Conservation (phyloP, 2,113 vertebrate species). For the Phrynocephalus versicolor region DNA sequence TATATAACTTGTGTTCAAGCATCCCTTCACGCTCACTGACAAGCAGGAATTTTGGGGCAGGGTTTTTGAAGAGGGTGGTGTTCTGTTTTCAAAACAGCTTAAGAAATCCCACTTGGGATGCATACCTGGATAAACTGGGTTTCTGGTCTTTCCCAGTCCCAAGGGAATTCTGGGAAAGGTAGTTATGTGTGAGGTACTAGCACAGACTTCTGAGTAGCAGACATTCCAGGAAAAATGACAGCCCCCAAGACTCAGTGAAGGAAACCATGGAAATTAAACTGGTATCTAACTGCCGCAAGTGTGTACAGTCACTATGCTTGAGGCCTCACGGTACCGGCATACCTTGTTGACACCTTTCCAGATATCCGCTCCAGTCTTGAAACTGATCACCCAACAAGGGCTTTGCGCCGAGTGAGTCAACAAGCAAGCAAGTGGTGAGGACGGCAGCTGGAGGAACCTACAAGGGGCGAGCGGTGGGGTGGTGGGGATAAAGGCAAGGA, state of each 20-base stretch:
- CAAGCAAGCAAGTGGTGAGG: neutral
- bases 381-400: neutral
- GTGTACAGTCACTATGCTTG: neutral
- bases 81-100: too few relatives aligned
- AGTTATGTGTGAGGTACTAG: neutral
- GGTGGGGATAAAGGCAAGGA: constrained; percentile 22
- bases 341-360: neutral
- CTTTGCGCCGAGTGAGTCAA: neutral
- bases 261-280: neutral
- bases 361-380: neutral
- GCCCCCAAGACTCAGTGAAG: neutral
- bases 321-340: neutral
- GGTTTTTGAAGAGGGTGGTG: too few relatives aligned
- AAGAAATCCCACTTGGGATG: too few relatives aligned
- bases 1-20: too few relatives aligned
- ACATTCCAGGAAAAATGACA: neutral
- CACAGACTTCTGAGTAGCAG: neutral
- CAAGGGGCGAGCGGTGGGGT: neutral
- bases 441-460: neutral
- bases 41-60: too few relatives aligned
- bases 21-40: too few relatives aligned
- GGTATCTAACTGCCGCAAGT: neutral
- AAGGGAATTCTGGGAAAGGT: neutral
- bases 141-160: neutral
- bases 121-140: too few relatives aligned